Conservation (phyloP, 2,113 vertebrate genomes). For the Heterotilapia buettikoferi region DNA sequence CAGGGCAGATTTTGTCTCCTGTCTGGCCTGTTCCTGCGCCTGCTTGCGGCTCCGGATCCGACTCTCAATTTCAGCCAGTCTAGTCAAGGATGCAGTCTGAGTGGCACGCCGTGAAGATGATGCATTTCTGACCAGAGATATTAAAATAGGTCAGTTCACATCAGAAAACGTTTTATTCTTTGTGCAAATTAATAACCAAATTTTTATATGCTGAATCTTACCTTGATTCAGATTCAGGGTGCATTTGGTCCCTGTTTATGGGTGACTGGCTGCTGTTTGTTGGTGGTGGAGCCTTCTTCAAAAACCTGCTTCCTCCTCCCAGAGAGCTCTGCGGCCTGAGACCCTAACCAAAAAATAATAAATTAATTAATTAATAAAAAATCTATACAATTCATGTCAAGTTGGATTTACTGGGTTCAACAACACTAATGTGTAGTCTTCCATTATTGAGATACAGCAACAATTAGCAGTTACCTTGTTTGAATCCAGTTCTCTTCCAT, state of each 20-base stretch:
- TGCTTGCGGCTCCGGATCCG: slow-evolving; percentile 52
- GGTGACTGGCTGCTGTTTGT: slow-evolving; percentile 20
- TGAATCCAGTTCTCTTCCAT: neutral
- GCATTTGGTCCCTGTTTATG: neutral
- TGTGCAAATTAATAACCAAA: neutral
- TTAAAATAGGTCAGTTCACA: neutral
- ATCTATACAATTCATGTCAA: neutral
- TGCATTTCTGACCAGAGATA: neutral
- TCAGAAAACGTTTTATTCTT: neutral
- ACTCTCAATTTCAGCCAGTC: slow-evolving; percentile 71
- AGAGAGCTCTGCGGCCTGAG: slow-evolving; percentile 18
- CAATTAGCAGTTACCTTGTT: neutral
- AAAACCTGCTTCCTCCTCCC: slow-evolving; percentile 67
- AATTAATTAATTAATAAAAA: neutral
- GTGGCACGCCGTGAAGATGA: slow-evolving; percentile 16
- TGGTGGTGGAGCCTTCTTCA: slow-evolving; percentile 61
- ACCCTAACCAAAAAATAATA: neutral
- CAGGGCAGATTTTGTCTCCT: neutral
- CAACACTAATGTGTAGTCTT: neutral
- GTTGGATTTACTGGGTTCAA: neutral
- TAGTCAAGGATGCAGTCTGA: slow-evolving; percentile 57
- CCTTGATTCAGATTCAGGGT: neutral
- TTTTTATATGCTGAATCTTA: neutral
- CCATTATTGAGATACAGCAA: neutral
- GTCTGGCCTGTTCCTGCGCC: neutral